Evolutionary conservation across 2,797 vertebrate species (phyloP), one percentile per base, ranked within the genome.

Genomic region (Antennarius maculatus): DNA sequence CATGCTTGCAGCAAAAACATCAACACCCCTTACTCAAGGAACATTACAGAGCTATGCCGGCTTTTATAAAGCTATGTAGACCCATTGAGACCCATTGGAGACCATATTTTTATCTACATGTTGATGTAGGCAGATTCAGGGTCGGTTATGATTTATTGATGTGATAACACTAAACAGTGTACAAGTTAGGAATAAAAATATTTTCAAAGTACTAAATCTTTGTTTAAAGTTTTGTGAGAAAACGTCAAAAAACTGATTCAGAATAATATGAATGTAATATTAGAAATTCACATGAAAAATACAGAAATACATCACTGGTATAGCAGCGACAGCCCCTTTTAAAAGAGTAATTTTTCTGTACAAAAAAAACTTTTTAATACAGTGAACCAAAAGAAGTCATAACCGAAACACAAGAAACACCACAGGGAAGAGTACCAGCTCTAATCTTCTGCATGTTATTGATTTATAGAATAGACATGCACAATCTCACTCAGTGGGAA

Each of bases 31-130:
- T 23, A 23, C 81, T 80, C 50, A 64, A 81, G 77, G 85, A 92
- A 91, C 88, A 82, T 80, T 63, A 69, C 65, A 64, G 56, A 80
- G 56, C 77, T 69, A 72, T 62, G 73, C 62, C 74, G 46, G 61
- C 65, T 69, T 71, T 46, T 50, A 46, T 59, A 18, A 67, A 78
- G 65, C 66, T 65, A 70, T 60, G 23, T 23, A 23, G 23, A 23
- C 71, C 31, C 34, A 69, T 57, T 41, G 57, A 80, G 67, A n/a
- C n/a, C n/a, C n/a, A n/a, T n/a, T n/a, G n/a, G 66, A 66, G 68
- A 77, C 23, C 23, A 2, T 69, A 54, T 48, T 57, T 57, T 14
- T 61, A 54, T 82, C 43, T 48, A 18, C 42, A 23, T 52, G 54
- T 54, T 68, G 46, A 55, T 43, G 45, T 59, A 46, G 52, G 55